A percentile compares a stretch with the other conserved stretches of the same genome.
These are phyloP conservation scores for Zele albiditarsus DNA, from an alignment of 2,888 invertebrate species.

Conservation along the genomic window DNA sequence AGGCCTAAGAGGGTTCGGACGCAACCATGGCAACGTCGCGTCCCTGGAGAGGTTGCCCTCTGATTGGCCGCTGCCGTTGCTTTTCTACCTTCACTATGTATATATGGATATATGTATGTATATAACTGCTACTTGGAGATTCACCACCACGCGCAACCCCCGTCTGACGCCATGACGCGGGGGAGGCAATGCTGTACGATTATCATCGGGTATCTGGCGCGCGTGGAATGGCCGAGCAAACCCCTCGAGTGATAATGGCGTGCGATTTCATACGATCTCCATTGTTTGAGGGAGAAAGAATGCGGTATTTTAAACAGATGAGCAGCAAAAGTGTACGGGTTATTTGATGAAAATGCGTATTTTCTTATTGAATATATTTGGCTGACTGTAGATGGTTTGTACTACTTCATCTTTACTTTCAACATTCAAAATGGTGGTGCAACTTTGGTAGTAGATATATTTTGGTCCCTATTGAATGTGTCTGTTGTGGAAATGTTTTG, in stretches of 20 bases:
- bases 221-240: conserved; percentile 63
- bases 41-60: conserved; percentile 71
- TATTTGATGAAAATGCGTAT: neutral
- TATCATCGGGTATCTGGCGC: conserved; percentile 67
- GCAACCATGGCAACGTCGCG: conserved; percentile 72
- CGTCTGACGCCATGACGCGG: conserved; percentile 43
- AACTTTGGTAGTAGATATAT: neutral
- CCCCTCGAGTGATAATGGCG: conserved; percentile 46
- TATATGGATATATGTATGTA: conserved; percentile 41
- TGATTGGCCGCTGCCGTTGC: conserved; percentile 70
- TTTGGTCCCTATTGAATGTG: neutral
- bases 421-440: neutral
- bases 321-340: no score
- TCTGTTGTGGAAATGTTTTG: neutral
- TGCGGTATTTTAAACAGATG: neutral
- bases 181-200: conserved; percentile 55
- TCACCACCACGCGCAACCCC: conserved; percentile 58
- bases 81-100: conserved; percentile 63
- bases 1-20: conserved; percentile 72
- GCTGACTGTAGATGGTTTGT: neutral
- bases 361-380: neutral
- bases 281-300: conserved; percentile 2
- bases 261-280: conserved; percentile 18
- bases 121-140: conserved; percentile 55
- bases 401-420: neutral